A percentile compares a stretch with the other conserved stretches of the same genome.
These are phyloP conservation scores for Drosophila virilis DNA, from an alignment of 1,140 invertebrate species.

Conservation along the genomic window DNA sequence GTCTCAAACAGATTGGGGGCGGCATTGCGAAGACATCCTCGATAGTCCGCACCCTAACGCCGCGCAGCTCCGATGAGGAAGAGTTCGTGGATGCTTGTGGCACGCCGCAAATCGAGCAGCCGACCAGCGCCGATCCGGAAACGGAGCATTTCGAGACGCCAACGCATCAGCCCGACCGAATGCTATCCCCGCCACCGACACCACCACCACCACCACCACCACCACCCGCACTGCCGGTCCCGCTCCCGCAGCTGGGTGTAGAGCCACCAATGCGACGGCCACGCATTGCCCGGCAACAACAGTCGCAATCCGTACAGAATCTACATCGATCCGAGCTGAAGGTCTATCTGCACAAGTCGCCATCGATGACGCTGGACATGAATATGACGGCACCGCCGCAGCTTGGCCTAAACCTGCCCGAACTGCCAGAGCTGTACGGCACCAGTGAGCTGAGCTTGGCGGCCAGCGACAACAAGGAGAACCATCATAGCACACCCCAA, in stretches of 20 bases:
- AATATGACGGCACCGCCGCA: conserved; percentile 58
- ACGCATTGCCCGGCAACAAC: conserved; percentile 56
- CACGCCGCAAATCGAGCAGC: conserved; percentile 45
- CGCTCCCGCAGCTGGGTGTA: neutral
- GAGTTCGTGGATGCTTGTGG: conserved; percentile 73
- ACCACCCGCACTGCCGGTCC: neutral
- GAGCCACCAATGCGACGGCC: conserved; percentile 48
- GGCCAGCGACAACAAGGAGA: conserved; percentile 53
- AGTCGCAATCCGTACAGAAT: conserved; percentile 79
- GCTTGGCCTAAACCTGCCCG: conserved; percentile 61
- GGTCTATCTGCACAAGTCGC: conserved; percentile 75
- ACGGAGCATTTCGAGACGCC: conserved; percentile 24
- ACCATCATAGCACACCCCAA: conserved; percentile 22
- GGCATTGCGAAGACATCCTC: conserved; percentile 71
- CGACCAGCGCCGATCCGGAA: neutral
- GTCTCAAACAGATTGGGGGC: conserved; percentile 73
- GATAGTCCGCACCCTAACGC: conserved; percentile 61
- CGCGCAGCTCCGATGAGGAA: conserved; percentile 76
- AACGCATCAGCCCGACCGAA: neutral
- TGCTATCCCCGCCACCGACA: neutral
- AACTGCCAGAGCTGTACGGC: conserved; percentile 70
- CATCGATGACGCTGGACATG: conserved; percentile 68
- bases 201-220: neutral
- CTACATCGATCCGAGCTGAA: conserved; percentile 76
- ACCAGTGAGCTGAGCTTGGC: conserved; percentile 64